Evolutionary conservation across 2,797 vertebrate species (phyloP).

Genomic region (Alosa sapidissima): DNA sequence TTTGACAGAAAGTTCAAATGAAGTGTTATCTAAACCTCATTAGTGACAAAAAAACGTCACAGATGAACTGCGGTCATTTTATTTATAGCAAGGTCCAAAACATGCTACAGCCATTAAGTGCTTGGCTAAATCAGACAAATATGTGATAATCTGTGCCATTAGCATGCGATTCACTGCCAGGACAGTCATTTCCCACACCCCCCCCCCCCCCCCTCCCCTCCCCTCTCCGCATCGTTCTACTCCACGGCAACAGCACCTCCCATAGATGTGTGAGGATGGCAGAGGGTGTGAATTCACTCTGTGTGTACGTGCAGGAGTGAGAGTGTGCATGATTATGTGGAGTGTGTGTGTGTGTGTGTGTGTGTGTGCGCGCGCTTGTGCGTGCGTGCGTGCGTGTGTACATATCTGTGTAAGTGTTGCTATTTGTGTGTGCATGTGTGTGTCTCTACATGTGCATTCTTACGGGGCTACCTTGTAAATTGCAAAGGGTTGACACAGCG

Average conservation of each 20-base stretch:
- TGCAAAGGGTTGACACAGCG: constrained; percentile 49
- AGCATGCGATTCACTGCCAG: constrained; percentile 1
- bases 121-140: constrained; percentile 8
- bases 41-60: background rate
- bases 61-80: background rate
- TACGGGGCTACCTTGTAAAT: constrained; percentile 59
- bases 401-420: background rate
- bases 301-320: background rate
- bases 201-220: background rate
- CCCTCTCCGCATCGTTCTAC: background rate
- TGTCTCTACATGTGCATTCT: background rate
- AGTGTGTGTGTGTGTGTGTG: constrained; percentile 2
- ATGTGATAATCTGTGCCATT: background rate
- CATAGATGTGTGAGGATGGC: background rate
- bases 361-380: too few species aligned
- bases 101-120: background rate
- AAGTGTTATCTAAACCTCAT: background rate
- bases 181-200: background rate
- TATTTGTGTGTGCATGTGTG: background rate
- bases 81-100: background rate
- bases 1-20: background rate
- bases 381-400: background rate
- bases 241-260: background rate
- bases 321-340: background rate
- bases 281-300: constrained; percentile 3